Evolutionary conservation across 2,113 vertebrate genomes (phyloP).

Genomic region (Megaceryle torquata): DNA sequence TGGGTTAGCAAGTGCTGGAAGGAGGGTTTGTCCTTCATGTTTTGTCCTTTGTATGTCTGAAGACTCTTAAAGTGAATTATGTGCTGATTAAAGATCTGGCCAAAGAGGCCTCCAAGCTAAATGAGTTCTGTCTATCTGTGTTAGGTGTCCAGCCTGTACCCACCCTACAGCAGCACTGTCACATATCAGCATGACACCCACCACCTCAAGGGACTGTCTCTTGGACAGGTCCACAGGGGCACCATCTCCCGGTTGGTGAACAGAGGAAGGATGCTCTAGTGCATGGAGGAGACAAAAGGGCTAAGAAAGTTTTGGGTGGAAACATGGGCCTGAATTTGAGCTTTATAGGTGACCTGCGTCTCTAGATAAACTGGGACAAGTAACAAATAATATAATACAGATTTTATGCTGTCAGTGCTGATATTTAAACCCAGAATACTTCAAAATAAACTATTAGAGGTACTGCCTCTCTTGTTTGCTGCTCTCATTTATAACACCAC

Average conservation of each 20-base stretch:
- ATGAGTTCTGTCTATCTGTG: fast-evolving
- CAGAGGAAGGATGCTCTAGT: not conserved
- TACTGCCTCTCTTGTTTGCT: not conserved
- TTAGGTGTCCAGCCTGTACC: not conserved
- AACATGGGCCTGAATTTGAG: not conserved
- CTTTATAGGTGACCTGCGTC: not conserved
- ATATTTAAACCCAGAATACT: not conserved
- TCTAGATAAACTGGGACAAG: not conserved
- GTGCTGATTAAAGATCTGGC: not conserved
- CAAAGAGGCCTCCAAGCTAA: not conserved
- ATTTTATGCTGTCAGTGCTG: not conserved
- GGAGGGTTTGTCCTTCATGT: not conserved
- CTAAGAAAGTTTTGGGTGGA: not conserved
- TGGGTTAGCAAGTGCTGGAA: fast-evolving
- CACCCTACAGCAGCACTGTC: not conserved
- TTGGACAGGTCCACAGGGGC: fast-evolving
- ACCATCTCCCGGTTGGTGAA: not conserved
- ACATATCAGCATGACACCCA: fast-evolving
- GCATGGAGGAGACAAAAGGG: not conserved
- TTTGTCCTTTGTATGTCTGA: not conserved
- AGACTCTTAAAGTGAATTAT: not conserved
- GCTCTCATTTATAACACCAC: not conserved
- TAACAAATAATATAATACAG: not conserved
- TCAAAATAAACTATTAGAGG: not conserved
- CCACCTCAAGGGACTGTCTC: not conserved